Conservation (phyloP, 23 tunicate species). For the Trididemnum nubilum region DNA sequence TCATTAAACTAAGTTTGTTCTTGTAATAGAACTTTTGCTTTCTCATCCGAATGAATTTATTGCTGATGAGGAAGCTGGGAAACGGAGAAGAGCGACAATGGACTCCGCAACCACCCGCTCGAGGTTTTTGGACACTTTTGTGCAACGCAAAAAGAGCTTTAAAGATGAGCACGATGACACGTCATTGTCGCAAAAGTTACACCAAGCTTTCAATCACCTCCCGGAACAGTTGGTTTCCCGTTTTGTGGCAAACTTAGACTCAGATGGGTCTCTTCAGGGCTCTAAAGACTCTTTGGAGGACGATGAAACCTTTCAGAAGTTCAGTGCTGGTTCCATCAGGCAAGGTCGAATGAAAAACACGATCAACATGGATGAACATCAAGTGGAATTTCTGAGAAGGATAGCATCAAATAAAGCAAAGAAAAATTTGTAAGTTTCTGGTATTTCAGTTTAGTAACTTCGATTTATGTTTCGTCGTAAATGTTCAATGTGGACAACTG, state of each 20-base stretch:
- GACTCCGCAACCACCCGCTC: conserved; percentile 7
- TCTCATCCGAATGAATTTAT: not conserved
- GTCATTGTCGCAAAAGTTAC: not conserved
- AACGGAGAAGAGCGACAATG: conserved; percentile 36
- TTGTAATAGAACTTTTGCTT: not conserved
- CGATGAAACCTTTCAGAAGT: not conserved
- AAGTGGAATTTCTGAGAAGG: not conserved
- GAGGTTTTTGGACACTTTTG: not conserved
- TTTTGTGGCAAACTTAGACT: not conserved
- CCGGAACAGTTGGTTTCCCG: not conserved
- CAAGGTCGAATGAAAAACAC: not conserved
- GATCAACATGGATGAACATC: conserved; percentile 1
- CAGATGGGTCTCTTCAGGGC: not conserved
- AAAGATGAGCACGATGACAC: no score
- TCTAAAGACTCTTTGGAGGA: conserved; percentile 10
- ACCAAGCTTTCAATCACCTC: not conserved
- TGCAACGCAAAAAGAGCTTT: not conserved
- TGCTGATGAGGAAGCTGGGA: not conserved
- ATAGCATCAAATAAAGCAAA: not conserved
- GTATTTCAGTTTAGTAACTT: not conserved
- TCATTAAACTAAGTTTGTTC: no score
- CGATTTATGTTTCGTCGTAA: no score
- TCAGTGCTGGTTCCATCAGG: not conserved
- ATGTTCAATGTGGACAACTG: no score
- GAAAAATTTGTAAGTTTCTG: conserved; percentile 9